Conservation (phyloP, 1,140 invertebrate genomes). For the Harpegnathos saltator region DNA sequence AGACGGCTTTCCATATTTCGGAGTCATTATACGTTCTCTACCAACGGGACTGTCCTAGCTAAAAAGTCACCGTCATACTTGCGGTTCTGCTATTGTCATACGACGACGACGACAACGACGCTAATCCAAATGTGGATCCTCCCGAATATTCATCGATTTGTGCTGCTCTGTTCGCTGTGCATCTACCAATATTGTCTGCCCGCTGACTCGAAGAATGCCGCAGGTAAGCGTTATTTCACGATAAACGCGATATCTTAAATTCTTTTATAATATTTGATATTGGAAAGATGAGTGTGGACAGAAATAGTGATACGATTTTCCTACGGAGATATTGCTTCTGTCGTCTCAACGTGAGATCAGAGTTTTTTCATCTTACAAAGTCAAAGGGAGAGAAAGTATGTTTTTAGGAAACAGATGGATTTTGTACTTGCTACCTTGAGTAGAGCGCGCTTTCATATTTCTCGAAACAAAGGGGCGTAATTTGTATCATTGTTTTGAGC, state of each 20-base stretch:
- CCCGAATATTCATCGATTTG: background rate
- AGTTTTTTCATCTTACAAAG: background rate
- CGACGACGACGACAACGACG: background rate
- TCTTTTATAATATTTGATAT: background rate
- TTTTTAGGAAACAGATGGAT: background rate
- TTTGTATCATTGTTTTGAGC: background rate
- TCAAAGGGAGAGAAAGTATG: too few species aligned
- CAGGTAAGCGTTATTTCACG: conserved; percentile 41
- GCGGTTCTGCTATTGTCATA: conserved; percentile 8
- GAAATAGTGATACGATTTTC: too few species aligned
- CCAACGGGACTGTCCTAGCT: conserved; percentile 11
- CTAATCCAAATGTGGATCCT: conserved; percentile 23
- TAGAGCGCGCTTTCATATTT: background rate
- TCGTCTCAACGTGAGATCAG: background rate
- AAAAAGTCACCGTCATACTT: background rate
- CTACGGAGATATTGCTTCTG: too few species aligned
- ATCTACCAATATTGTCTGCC: background rate
- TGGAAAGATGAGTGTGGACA: too few species aligned
- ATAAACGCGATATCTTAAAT: background rate
- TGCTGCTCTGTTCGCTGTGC: conserved; percentile 3
- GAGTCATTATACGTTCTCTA: conserved; percentile 24
- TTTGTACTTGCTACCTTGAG: background rate
- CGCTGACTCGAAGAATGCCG: background rate
- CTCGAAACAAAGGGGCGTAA: background rate
- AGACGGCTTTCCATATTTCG: conserved; percentile 32